phyloP scores from a whole-genome alignment of 1,140 invertebrate species.

The Pseudomyrmex flavicornis region DNA sequence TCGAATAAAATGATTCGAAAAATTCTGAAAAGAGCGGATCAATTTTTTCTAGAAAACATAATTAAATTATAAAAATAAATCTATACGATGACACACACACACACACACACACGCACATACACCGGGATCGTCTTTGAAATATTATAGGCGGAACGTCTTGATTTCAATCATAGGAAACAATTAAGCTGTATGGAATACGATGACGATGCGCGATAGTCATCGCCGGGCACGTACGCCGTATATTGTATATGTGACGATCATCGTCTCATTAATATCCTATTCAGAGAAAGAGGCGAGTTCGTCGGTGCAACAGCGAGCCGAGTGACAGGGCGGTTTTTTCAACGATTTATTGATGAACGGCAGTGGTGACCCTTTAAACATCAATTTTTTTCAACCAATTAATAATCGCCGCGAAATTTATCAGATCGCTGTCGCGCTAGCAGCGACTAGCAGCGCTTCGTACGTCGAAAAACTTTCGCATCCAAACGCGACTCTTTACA shows the following conservation, averaged over 20 bases:
- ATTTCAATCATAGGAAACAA: slow-evolving; percentile 54
- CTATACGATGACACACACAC: no score
- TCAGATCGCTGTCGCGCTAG: not conserved
- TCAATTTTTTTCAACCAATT: slow-evolving; percentile 5
- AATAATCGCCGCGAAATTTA: slow-evolving; percentile 34
- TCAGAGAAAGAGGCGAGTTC: slow-evolving; percentile 59
- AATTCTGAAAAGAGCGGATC: not conserved
- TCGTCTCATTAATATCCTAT: slow-evolving; percentile 60
- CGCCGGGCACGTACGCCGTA: slow-evolving; percentile 17
- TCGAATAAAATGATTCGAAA: not conserved
- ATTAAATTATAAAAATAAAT: slow-evolving; percentile 6
- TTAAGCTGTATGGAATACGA: slow-evolving; percentile 49
- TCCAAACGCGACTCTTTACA: not conserved
- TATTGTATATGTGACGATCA: slow-evolving; percentile 43
- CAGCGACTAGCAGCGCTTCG: not conserved
- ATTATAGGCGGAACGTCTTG: slow-evolving; percentile 34
- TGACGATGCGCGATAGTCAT: slow-evolving; percentile 46
- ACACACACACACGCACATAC: not conserved
- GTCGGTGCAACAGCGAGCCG: slow-evolving; percentile 38
- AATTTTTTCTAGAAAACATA: not conserved
- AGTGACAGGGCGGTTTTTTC: slow-evolving; percentile 49
- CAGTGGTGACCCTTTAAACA: slow-evolving; percentile 45
- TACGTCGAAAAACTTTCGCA: not conserved
- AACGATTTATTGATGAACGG: slow-evolving; percentile 59
- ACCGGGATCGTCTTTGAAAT: not conserved